Conservation (phyloP, 2,113 vertebrate species). For the Hemicordylus capensis region DNA sequence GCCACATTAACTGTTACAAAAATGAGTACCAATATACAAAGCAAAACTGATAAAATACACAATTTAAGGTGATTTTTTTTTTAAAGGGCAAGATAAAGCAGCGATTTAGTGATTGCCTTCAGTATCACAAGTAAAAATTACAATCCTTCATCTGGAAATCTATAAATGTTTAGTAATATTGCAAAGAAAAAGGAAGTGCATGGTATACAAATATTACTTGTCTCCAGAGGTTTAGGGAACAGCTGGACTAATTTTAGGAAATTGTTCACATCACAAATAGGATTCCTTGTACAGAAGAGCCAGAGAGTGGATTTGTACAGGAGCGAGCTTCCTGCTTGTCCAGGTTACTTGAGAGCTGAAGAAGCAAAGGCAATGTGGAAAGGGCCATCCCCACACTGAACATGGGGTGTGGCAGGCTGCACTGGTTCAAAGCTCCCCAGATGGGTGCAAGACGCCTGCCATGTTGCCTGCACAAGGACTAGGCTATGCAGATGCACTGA, state of each 20-base stretch:
- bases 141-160: slow-evolving; percentile 46
- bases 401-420: neutral
- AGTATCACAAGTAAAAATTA: slow-evolving; percentile 35
- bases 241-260: slow-evolving; percentile 23
- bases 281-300: neutral
- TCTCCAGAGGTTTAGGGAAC: neutral
- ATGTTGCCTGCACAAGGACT: neutral
- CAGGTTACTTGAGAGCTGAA: neutral
- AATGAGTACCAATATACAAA: slow-evolving; percentile 65
- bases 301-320: neutral
- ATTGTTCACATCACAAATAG: slow-evolving; percentile 10
- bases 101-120: slow-evolving; percentile 38
- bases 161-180: slow-evolving; percentile 27
- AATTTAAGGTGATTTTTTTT: slow-evolving; percentile 51
- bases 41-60: slow-evolving; percentile 63
- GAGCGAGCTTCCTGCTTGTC: neutral
- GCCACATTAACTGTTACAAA: slow-evolving; percentile 41
- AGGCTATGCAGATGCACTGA: neutral
- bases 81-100: slow-evolving; percentile 36
- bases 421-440: no score
- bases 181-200: slow-evolving; percentile 20
- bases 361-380: neutral
- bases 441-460: neutral
- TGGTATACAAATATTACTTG: neutral
- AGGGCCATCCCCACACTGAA: neutral